Percentiles rank a stretch among this genome's conserved stretches.
phyloP scores from a whole-genome alignment of 2,888 invertebrate species.

The Trichogramma evanescens region DNA sequence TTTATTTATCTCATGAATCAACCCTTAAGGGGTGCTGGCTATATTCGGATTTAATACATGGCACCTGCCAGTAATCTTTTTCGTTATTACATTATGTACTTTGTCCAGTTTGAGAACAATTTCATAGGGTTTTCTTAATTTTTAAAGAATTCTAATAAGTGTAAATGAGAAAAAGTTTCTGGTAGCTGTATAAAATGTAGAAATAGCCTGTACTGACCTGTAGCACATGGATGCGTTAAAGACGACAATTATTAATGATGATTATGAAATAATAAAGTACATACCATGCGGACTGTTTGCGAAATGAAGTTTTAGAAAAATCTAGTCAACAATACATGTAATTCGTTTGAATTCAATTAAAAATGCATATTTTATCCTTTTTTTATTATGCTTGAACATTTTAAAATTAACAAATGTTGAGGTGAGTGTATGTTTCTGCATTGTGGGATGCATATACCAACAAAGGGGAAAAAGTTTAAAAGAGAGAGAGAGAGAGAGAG shows the following conservation, averaged over 20 bases:
- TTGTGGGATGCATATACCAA: constrained; percentile 9
- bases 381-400: constrained; percentile 12
- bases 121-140: neutral
- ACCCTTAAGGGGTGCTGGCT: constrained; percentile 46
- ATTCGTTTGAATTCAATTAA: neutral
- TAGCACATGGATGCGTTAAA: constrained; percentile 48
- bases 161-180: constrained; percentile 25
- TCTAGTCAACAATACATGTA: constrained; percentile 6
- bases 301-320: constrained; percentile 15
- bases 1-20: constrained; percentile 38
- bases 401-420: constrained; percentile 20
- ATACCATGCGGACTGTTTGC: constrained; percentile 40
- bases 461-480: constrained; percentile 12
- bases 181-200: constrained; percentile 40
- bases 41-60: constrained; percentile 36
- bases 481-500: constrained; percentile 20
- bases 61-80: constrained; percentile 28
- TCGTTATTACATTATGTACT: neutral
- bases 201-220: constrained; percentile 49
- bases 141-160: constrained; percentile 12
- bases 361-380: constrained; percentile 5
- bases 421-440: constrained; percentile 24
- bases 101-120: constrained; percentile 1
- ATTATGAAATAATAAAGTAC: neutral
- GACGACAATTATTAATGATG: neutral